Evolutionary conservation across 2,113 vertebrate genomes (phyloP).

Genomic region (Plectropomus leopardus): DNA sequence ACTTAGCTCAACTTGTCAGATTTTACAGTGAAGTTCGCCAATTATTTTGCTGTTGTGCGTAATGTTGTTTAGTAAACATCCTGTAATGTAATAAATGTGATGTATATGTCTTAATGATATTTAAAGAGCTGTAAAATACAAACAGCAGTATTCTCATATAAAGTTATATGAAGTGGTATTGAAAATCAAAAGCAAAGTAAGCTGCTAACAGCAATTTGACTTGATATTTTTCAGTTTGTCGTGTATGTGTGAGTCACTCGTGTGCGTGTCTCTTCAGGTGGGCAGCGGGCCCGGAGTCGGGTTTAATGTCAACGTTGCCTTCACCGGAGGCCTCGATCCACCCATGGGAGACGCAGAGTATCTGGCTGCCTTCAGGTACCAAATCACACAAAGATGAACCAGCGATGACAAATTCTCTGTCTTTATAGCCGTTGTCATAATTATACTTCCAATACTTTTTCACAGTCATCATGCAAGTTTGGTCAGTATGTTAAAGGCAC

Average conservation of each 20-base stretch:
- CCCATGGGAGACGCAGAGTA: conserved; percentile 96
- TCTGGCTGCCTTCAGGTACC: conserved; percentile 95
- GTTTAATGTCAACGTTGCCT: conserved; percentile 97
- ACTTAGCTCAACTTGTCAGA: too few species aligned
- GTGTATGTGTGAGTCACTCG: neutral
- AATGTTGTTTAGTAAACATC: too few species aligned
- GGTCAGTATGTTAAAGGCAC: too few species aligned
- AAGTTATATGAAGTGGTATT: too few species aligned
- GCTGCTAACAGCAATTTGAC: neutral
- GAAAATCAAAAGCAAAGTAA: too few species aligned
- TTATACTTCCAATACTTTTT: neutral
- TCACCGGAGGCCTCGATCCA: conserved; percentile 95
- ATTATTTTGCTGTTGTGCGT: too few species aligned
- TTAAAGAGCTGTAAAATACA: too few species aligned
- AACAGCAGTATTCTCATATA: too few species aligned
- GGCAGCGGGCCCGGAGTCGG: conserved; percentile 93
- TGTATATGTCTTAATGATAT: too few species aligned
- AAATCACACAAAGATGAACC: neutral
- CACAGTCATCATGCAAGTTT: neutral
- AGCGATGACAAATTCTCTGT: neutral
- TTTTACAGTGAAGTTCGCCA: too few species aligned
- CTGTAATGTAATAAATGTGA: too few species aligned
- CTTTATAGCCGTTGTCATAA: neutral
- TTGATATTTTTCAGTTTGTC: neutral
- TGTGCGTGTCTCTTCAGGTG: conserved; percentile 83